Percentiles rank a stretch among this genome's conserved stretches.
Evolutionary conservation across 2,888 invertebrate genomes (phyloP).

Genomic region (Sylvicola cinctus): DNA sequence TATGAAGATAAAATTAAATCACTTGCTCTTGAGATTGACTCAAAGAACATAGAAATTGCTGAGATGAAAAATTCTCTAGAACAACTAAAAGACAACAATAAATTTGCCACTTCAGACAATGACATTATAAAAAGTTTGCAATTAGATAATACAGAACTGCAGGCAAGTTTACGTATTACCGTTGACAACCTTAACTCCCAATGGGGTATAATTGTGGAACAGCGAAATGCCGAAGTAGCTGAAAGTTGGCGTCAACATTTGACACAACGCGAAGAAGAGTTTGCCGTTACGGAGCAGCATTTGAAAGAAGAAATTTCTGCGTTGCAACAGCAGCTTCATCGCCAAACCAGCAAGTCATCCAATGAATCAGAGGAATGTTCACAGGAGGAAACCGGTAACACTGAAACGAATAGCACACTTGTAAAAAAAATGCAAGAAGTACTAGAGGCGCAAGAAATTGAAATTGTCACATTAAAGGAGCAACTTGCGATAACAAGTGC

Average conservation of each 20-base stretch:
- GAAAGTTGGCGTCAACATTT: conserved; percentile 49
- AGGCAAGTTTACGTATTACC: conserved; percentile 4
- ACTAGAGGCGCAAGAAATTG: conserved; percentile 46
- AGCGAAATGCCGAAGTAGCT: conserved; percentile 44
- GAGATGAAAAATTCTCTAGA: conserved; percentile 17
- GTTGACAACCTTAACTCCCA: conserved; percentile 17
- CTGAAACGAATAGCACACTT: conserved; percentile 16
- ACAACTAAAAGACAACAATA: conserved; percentile 8
- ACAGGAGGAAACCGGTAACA: conserved; percentile 6
- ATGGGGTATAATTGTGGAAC: conserved; percentile 36
- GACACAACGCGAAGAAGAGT: conserved; percentile 39
- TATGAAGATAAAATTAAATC: conserved; percentile 21
- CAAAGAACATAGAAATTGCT: conserved; percentile 21
- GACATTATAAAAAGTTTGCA: conserved; percentile 1
- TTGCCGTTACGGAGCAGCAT: conserved; percentile 29
- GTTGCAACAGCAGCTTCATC: conserved; percentile 18
- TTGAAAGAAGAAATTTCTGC: conserved; percentile 29
- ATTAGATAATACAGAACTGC: neutral
- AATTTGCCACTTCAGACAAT: conserved; percentile 4
- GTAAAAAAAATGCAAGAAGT: conserved; percentile 27
- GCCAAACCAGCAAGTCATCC: conserved; percentile 5
- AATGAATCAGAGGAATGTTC: conserved; percentile 3
- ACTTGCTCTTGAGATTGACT: conserved; percentile 19
- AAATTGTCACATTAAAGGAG: conserved; percentile 50
- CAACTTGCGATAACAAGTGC: conserved; percentile 38